Conservation (phyloP, 1,140 invertebrate genomes). For the Harpegnathos saltator region DNA sequence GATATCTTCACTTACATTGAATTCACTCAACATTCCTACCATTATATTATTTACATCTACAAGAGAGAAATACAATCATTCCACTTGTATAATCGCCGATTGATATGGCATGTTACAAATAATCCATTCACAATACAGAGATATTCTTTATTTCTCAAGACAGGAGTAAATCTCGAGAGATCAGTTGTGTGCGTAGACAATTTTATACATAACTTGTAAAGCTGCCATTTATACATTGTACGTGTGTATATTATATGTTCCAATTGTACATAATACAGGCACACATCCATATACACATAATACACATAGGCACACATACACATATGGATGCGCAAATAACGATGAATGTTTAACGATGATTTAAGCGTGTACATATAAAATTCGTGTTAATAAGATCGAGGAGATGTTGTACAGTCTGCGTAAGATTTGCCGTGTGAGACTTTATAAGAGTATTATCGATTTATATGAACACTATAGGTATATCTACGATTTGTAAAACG, state of each 20-base stretch:
- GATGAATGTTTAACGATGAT: conserved; percentile 19
- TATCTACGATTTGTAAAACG: conserved; percentile 23
- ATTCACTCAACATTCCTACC: conserved; percentile 43
- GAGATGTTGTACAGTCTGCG: conserved; percentile 54
- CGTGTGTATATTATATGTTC: conserved; percentile 47
- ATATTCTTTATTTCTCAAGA: conserved; percentile 30
- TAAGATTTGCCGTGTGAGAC: conserved; percentile 29
- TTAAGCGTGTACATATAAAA: conserved; percentile 57
- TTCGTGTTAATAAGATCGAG: conserved; percentile 48
- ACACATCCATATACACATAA: not conserved
- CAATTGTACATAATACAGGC: conserved; percentile 63
- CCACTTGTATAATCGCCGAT: conserved; percentile 33
- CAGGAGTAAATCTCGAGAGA: not conserved
- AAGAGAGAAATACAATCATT: conserved; percentile 43
- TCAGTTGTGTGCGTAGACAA: conserved; percentile 48
- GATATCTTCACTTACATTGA: not conserved
- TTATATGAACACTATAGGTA: conserved; percentile 46
- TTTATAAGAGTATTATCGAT: conserved; percentile 43
- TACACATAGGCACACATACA: not conserved
- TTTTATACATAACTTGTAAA: conserved; percentile 73
- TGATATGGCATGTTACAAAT: conserved; percentile 65
- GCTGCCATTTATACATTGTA: conserved; percentile 72
- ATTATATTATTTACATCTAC: conserved; percentile 21
- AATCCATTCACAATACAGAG: conserved; percentile 62
- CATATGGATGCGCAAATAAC: conserved; percentile 28